Evolutionary conservation across 92 coral and sea anemone species (phyloP), one percentile per base, ranked within the genome.

Genomic region (Hydrozoanthus gracilis): DNA sequence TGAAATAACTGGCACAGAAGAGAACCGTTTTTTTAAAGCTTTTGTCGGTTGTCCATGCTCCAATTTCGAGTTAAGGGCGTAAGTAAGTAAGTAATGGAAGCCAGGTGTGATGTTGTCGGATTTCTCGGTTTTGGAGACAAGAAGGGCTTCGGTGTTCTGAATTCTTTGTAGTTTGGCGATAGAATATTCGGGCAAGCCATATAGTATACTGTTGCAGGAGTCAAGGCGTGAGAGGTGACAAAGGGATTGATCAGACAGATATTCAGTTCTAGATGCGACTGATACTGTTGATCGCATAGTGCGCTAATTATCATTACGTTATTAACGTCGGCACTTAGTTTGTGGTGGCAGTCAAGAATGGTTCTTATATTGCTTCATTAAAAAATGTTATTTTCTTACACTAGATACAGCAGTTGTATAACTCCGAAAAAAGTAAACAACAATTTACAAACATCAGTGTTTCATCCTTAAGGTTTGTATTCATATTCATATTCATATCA

Each of bases 341-440:
- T 79, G 73, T 60, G 84, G 71, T 79, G 84, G 71, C 3, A 35
- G 73, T 79, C 84, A 79, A 79, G 51, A 66, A n/a, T 45, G 71
- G 44, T 79, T 27, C 39, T 27, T 2, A 27, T 27, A 27, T 27
- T 27, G 39, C 39, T 27, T 27, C 39, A 27, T 27, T 27, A 27
- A 27, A 27, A 27, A 27, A 27, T 27, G 39, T 27, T 27, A 2
- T 27, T 27, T 2, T 27, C 39, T 27, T 27, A 27, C 39, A 27
- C 39, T 27, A 27, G 39, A 27, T 27, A 27, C 39, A 27, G 39
- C 39, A 27, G 39, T 27, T 27, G 39, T 27, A 27, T 27, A 27
- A 27, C 39, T 27, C 39, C 39, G 39, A 27, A 27, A 27, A 27
- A 27, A 27, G 39, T 27, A 27, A 27, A 27, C 39, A 27, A 27